These are phyloP conservation scores for Epirrhoe tristata DNA, from an alignment of 2,888 invertebrate genomes.

Conservation along the genomic window DNA sequence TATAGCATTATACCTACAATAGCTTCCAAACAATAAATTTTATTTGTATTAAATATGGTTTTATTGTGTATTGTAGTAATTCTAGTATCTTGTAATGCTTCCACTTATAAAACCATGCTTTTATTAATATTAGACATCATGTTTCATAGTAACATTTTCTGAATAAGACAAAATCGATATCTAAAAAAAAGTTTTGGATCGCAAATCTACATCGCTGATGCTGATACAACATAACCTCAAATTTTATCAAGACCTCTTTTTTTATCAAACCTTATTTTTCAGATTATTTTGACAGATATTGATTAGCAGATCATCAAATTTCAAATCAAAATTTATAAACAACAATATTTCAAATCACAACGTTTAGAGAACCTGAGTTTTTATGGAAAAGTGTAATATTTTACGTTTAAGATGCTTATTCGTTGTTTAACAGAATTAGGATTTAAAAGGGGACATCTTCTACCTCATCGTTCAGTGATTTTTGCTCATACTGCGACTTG, in stretches of 20 bases:
- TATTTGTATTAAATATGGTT: slow-evolving; percentile 1
- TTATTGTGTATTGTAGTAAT: background rate
- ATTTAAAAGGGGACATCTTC: slow-evolving; percentile 34
- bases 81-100: too few relatives aligned
- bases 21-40: slow-evolving; percentile 13
- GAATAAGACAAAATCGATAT: too few relatives aligned
- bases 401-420: slow-evolving; percentile 46
- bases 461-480: slow-evolving; percentile 36
- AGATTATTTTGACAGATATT: background rate
- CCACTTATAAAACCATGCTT: too few relatives aligned
- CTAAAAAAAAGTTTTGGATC: too few relatives aligned
- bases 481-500: slow-evolving; percentile 45
- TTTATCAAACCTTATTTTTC: background rate
- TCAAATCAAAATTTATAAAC: background rate
- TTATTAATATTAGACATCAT: too few relatives aligned
- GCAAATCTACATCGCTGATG: too few relatives aligned
- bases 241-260: background rate
- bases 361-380: background rate
- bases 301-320: background rate
- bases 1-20: background rate
- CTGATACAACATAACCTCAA: too few relatives aligned
- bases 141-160: too few relatives aligned
- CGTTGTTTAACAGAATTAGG: slow-evolving; percentile 36
- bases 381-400: background rate
- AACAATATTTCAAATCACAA: background rate